phyloP scores from a whole-genome alignment of 2,797 vertebrate species.

The Sebastes itinus region DNA sequence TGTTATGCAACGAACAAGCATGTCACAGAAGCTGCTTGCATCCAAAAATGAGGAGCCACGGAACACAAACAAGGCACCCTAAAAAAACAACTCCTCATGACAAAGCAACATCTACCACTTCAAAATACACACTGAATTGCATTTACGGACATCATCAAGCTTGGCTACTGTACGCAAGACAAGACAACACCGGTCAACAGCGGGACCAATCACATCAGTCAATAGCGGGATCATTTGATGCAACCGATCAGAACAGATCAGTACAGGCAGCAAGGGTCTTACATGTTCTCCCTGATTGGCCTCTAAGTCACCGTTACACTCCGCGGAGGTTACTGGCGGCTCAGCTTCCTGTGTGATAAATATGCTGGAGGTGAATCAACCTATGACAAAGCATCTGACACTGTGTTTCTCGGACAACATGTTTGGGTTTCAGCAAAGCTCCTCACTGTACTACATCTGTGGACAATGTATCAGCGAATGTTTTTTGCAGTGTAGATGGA shows the following conservation, averaged over 20 bases:
- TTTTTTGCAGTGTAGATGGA: not conserved
- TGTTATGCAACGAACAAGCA: slow-evolving; percentile 44
- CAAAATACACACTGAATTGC: not conserved
- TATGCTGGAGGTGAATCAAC: not conserved
- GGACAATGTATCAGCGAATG: not conserved
- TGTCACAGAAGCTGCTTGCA: slow-evolving; percentile 22
- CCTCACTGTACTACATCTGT: not conserved
- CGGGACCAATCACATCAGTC: not conserved
- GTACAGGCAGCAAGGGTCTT: slow-evolving; percentile 65
- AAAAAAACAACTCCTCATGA: not conserved
- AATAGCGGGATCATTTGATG: not conserved
- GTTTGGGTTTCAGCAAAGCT: not conserved
- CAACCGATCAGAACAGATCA: slow-evolving; percentile 38
- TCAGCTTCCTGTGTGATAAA: slow-evolving; percentile 73
- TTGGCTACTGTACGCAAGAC: slow-evolving; percentile 4
- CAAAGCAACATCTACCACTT: not conserved
- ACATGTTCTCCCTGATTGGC: slow-evolving; percentile 76
- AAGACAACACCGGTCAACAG: slow-evolving; percentile 1
- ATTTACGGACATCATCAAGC: not conserved
- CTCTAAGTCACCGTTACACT: slow-evolving; percentile 67
- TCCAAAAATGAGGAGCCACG: slow-evolving; percentile 6
- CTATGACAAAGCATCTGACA: not conserved
- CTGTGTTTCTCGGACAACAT: not conserved
- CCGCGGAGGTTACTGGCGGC: slow-evolving; percentile 33
- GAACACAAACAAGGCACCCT: slow-evolving; percentile 13